phyloP scores from a whole-genome alignment of 2,113 vertebrate species.

The Lucifuga dentata region DNA sequence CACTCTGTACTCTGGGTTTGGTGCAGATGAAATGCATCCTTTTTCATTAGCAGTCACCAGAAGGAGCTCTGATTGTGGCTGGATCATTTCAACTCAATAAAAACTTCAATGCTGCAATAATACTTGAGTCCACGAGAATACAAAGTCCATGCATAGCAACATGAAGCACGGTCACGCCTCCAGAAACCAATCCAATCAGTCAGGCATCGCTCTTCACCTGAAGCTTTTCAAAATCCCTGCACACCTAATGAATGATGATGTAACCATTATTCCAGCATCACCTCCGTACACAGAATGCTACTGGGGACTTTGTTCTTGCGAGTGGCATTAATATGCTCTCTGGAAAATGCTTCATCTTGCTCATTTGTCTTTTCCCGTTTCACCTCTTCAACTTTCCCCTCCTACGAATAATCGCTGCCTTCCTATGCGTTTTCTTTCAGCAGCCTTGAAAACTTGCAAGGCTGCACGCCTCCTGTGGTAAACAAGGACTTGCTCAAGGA shows the following conservation, averaged over 20 bases:
- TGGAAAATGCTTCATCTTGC: conserved; percentile 52
- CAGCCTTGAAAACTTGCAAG: conserved; percentile 62
- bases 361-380: conserved; percentile 41
- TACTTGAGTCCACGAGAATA: conserved; percentile 25
- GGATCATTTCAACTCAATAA: conserved; percentile 24
- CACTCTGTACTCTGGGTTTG: conserved; percentile 6
- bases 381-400: conserved; percentile 19
- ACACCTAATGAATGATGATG: conserved; percentile 42
- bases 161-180: conserved; percentile 25
- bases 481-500: conserved; percentile 56
- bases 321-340: conserved; percentile 18
- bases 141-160: conserved; percentile 15
- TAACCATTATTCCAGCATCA: conserved; percentile 34
- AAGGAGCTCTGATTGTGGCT: background rate
- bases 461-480: conserved; percentile 48
- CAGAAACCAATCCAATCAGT: conserved; percentile 32
- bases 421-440: conserved; percentile 50
- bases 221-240: conserved; percentile 25
- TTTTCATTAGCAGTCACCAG: background rate
- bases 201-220: conserved; percentile 3
- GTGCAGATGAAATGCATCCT: no score
- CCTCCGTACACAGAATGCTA: conserved; percentile 34
- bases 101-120: conserved; percentile 46
- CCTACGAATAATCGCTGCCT: conserved; percentile 35
- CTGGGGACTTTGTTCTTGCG: conserved; percentile 41